Evolutionary conservation across 1,140 invertebrate genomes (phyloP), one percentile per base, ranked within the genome.

Genomic region (Drosophila azteca): DNA sequence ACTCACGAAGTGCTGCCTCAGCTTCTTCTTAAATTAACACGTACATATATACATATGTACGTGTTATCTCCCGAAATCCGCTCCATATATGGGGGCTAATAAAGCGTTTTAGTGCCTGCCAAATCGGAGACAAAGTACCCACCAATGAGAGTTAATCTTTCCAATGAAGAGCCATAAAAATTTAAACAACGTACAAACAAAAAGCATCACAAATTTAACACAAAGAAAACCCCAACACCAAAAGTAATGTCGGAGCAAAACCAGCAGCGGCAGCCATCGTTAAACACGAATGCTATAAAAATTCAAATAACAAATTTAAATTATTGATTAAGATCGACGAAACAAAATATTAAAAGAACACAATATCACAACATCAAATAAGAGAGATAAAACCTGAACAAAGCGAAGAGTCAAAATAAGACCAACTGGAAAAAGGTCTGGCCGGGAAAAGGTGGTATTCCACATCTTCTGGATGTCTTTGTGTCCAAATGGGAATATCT

Each of bases 261-360:
- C 59, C 78, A 63, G 65, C 73, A 74, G 66, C 61, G 57, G 62
- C 17, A 20, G 17, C 17, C 17, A 20, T 66, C 68, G 71, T 87
- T 75, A 76, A 85, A 78, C 62, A 63, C 66, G 77, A 69, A 80
- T 68, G 73, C 82, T 45, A 82, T 87, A 82, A 87, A 85, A 87
- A 85, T 85, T 77, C 74, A 88, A 82, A 87, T 88, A 87, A 76
- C 68, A 84, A 88, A 87, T 88, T 82, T 88, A 88, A 88, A 87
- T 87, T 88, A 87, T 87, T 88, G 82, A 87, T 87, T 79, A 88
- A 87, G 83, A 87, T 88, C 79, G 71, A 65, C 72, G 81, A 57
- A 80, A 85, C 72, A 73, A 85, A 87, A 82, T 82, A 87, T 77
- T 73, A 80, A 80, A 84, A 72, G 50, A 79, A 58, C 57, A 77